These are phyloP conservation scores for Halcyon leucocephala DNA, from an alignment of 2,797 vertebrate species.

Conservation along the genomic window DNA sequence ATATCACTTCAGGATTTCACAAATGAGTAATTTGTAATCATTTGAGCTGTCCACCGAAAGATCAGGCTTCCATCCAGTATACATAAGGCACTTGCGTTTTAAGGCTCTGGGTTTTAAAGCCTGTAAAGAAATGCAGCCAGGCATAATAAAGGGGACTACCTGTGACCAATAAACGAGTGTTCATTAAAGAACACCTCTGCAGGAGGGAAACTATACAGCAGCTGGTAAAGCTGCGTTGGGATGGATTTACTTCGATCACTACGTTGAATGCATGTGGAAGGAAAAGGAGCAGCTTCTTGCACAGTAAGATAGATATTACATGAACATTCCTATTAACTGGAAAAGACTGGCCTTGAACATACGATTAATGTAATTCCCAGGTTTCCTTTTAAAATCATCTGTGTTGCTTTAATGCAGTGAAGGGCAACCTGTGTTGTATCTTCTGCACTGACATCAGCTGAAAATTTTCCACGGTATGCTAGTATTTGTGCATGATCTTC, in stretches of 20 bases:
- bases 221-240: neutral
- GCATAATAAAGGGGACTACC: slow-evolving; percentile 1
- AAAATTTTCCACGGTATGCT: slow-evolving; percentile 30
- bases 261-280: slow-evolving; percentile 16
- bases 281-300: neutral
- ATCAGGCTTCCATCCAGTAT: slow-evolving; percentile 3
- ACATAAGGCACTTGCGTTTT: neutral
- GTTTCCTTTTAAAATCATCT: slow-evolving; percentile 40
- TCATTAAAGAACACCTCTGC: slow-evolving; percentile 32
- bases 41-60: slow-evolving; percentile 12
- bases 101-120: slow-evolving; percentile 35
- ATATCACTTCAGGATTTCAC: neutral
- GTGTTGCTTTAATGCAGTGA: slow-evolving; percentile 17
- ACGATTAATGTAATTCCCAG: neutral
- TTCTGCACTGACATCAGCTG: slow-evolving; percentile 35
- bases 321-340: neutral
- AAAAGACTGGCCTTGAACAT: slow-evolving; percentile 7
- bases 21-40: slow-evolving; percentile 21
- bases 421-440: slow-evolving; percentile 38
- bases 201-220: slow-evolving; percentile 16
- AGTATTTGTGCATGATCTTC: slow-evolving; percentile 34
- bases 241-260: neutral
- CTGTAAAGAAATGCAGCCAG: slow-evolving; percentile 34
- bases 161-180: slow-evolving; percentile 13
- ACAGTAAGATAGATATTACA: neutral